Evolutionary conservation across 2,888 invertebrate species (phyloP), one percentile per base, ranked within the genome.

Genomic region (Magallana nippona): DNA sequence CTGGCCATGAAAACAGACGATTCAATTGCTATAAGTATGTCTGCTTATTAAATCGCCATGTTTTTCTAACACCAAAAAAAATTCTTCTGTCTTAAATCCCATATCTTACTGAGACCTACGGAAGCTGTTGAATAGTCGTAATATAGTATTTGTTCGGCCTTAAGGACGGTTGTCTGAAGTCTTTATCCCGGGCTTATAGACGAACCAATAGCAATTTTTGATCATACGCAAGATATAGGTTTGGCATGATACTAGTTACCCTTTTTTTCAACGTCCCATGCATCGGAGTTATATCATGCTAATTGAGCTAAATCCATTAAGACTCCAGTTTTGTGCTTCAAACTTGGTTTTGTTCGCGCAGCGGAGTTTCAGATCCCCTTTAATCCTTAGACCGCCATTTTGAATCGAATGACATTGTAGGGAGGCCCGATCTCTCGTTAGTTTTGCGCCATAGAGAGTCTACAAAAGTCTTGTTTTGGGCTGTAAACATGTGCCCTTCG

Each of bases 301-400:
- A 83, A 83, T 83, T 83, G 83, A 85, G 82, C 81, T 83, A 83
- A 85, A 85, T 63, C 83, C 82, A 83, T 83, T 85, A 82, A 85
- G 81, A 60, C 82, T 58, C 19, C 22, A 82, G 82, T 85, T 85
- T 85, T 85, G 62, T 55, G 55, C 56, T 56, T 22, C 83, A 81
- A 55, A 62, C 55, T 32, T 58, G 80, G 71, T 82, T 79, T 84
- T 55, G 56, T 55, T 58, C 57, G 55, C 55, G 22, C 32, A 62
- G 81, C 81, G 85, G 83, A 80, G 85, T 81, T 85, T 83, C 78
- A 80, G 60, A 60, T 78, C 57, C 55, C 55, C 58, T 60, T 62
- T 83, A 83, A 85, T 83, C 81, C 81, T 19, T 71, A 27, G 56
- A 62, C 80, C 82, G 83, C 79, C 79, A 83, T 85, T 77, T 85